These are phyloP conservation scores for Tokudaia tokunoshimensis DNA, from an alignment of 2,797 vertebrate genomes.

Conservation along the genomic window DNA sequence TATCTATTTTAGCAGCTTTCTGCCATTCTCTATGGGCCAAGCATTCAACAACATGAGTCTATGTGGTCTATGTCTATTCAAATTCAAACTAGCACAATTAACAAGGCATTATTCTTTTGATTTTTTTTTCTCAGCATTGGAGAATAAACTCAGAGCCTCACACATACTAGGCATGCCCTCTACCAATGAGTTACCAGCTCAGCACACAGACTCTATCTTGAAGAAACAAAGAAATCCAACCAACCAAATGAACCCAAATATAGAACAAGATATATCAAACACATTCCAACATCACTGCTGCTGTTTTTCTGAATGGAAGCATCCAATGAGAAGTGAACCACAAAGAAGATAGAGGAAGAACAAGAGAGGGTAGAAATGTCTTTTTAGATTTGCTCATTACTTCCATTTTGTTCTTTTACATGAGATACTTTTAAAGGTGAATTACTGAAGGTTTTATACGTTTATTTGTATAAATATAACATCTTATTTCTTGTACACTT, in stretches of 20 bases:
- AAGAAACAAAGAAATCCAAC: background rate
- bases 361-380: background rate
- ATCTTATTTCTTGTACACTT: slow-evolving; percentile 58
- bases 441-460: slow-evolving; percentile 63
- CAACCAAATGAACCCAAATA: background rate
- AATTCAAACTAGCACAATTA: background rate
- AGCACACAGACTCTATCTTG: background rate
- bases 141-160: background rate
- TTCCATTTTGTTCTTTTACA: slow-evolving; percentile 67
- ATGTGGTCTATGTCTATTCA: background rate
- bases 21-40: background rate
- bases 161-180: background rate
- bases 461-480: slow-evolving; percentile 58
- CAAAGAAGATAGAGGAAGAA: background rate
- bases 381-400: slow-evolving; percentile 55
- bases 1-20: background rate
- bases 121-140: background rate
- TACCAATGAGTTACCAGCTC: background rate
- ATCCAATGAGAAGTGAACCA: background rate
- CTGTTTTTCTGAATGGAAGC: background rate
- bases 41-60: background rate
- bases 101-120: background rate
- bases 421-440: slow-evolving; percentile 45
- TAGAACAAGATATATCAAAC: background rate
- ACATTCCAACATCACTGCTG: background rate